phyloP scores from a whole-genome alignment of 1,140 invertebrate species.

The Brevipalpus yothersi region DNA sequence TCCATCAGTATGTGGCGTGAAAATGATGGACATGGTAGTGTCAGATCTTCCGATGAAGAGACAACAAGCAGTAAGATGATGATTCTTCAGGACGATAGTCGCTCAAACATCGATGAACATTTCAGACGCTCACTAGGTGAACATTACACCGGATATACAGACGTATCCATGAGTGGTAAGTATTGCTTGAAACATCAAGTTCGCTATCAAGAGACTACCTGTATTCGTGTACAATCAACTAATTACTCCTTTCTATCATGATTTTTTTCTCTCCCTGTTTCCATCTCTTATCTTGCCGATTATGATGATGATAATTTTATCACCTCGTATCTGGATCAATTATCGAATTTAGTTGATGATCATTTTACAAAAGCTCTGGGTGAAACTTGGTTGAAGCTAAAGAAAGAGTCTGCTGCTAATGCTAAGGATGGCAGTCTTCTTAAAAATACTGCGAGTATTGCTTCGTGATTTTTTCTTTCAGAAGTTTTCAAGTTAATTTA shows the following conservation, averaged over 20 bases:
- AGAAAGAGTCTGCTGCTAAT: not conserved
- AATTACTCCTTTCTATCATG: not conserved
- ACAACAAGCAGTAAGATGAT: not conserved
- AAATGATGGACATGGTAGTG: too few species aligned
- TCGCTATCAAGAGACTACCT: not conserved
- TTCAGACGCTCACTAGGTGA: slow-evolving; percentile 85
- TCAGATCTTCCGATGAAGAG: too few species aligned
- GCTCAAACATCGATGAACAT: slow-evolving; percentile 54
- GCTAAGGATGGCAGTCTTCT: not conserved
- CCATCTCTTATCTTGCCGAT: too few species aligned
- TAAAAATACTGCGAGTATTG: not conserved
- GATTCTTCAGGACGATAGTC: not conserved
- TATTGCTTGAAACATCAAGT: not conserved
- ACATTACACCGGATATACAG: slow-evolving; percentile 32
- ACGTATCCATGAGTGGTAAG: not conserved
- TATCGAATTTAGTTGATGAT: slow-evolving; percentile 52
- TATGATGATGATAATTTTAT: not conserved
- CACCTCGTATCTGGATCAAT: not conserved
- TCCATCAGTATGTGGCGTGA: too few species aligned
- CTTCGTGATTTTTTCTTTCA: too few species aligned
- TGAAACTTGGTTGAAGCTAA: slow-evolving; percentile 41
- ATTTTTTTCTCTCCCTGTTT: too few species aligned
- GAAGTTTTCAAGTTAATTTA: too few species aligned
- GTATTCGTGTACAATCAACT: not conserved
- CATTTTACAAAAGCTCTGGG: slow-evolving; percentile 87